These are phyloP conservation scores for Myotis brandtii DNA, from an alignment of 2,113 vertebrate species.

Conservation along the genomic window DNA sequence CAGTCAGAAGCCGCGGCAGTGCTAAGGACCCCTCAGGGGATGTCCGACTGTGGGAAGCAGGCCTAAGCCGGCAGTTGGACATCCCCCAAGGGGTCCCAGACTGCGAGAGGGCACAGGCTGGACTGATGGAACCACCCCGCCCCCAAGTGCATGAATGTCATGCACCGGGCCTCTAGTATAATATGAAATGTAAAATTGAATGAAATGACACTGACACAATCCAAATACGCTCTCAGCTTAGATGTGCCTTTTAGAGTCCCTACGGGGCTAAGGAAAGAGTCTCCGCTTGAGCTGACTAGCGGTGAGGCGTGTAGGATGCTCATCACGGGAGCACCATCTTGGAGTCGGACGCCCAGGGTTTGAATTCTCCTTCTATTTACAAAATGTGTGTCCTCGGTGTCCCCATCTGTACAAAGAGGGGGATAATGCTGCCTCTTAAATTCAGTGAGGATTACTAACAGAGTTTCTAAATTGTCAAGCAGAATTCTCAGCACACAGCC, in stretches of 20 bases:
- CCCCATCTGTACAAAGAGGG: not conserved
- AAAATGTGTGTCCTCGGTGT: not conserved
- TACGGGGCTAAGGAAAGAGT: not conserved
- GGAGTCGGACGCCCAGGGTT: not conserved
- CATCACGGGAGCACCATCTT: not conserved
- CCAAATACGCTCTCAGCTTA: not conserved
- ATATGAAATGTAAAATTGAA: not conserved
- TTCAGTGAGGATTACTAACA: not conserved
- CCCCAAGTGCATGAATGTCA: no score
- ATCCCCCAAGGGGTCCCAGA: no score
- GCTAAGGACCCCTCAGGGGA: no score
- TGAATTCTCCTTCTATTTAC: not conserved
- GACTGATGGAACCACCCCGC: no score
- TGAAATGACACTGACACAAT: not conserved
- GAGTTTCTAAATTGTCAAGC: not conserved
- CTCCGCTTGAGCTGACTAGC: not conserved
- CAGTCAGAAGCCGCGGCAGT: no score
- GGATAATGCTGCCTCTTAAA: not conserved
- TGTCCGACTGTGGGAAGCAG: no score
- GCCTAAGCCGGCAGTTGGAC: no score
- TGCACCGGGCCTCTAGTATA: no score
- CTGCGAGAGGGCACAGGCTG: no score
- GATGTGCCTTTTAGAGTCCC: not conserved
- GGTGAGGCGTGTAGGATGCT: fast-evolving
- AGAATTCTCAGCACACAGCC: not conserved